These are phyloP conservation scores for Margarornis squamiger DNA, from an alignment of 2,797 vertebrate species.

Conservation along the genomic window DNA sequence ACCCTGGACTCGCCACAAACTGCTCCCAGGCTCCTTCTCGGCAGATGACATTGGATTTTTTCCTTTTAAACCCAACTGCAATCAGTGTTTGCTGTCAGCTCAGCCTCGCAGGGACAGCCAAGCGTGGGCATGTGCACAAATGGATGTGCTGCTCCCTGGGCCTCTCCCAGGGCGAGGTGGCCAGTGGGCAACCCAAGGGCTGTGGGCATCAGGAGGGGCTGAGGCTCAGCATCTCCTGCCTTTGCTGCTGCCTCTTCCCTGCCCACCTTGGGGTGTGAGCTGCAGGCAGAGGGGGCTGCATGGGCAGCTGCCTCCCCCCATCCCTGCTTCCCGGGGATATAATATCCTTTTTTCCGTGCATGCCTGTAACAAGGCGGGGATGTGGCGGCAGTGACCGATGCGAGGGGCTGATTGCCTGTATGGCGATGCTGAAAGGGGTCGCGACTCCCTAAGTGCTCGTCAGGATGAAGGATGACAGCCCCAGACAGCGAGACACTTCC, in stretches of 20 bases:
- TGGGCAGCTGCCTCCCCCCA: background rate
- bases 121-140: rapidly evolving
- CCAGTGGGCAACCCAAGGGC: background rate
- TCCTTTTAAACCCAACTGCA: background rate
- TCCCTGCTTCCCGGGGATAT: background rate
- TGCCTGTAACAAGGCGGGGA: background rate
- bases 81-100: background rate
- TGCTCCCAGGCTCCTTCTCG: background rate
- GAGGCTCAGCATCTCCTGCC: background rate
- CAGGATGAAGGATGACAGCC: constrained; percentile 80
- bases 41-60: rapidly evolving
- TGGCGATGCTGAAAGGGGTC: constrained; percentile 80
- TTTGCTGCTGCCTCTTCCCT: rapidly evolving
- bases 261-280: rapidly evolving
- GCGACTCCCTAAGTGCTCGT: constrained; percentile 79
- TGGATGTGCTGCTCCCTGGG: rapidly evolving
- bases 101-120: background rate
- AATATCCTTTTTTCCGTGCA: background rate
- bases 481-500: constrained; percentile 75
- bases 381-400: constrained; percentile 66
- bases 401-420: constrained; percentile 72
- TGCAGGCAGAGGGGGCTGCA: background rate
- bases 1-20: background rate
- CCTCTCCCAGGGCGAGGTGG: background rate
- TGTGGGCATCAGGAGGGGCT: rapidly evolving